Base-by-base conservation (phyloP, 2,888 invertebrate species). In the Gastrophysa polygoni region DNA sequence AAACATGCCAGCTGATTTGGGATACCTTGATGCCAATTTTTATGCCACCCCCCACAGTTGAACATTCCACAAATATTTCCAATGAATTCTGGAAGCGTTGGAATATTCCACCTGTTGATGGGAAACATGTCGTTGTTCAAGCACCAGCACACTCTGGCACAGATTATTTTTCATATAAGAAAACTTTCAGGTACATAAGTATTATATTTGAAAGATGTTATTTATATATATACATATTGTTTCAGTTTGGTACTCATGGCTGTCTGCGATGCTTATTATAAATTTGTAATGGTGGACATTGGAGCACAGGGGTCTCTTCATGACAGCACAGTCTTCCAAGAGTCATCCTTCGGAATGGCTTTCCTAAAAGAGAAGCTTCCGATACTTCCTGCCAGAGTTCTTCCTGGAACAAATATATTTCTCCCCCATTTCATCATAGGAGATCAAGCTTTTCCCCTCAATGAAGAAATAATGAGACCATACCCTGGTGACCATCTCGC, bases 191-290 rank as follows among this genome's bases (percentile, higher is more conserved):
- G 47, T 47, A 20, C 5, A 21, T 18, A 47, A 18, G 11, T 17
- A 6, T n/a, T n/a, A n/a, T n/a, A n/a, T n/a, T n/a, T n/a, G n/a
- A n/a, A n/a, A n/a, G n/a, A n/a, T n/a, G n/a, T n/a, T n/a, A n/a
- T n/a, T n/a, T n/a, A n/a, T n/a, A n/a, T n/a, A n/a, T n/a, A n/a
- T n/a, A n/a, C n/a, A n/a, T 46, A 8, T 46, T 14, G 8, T 47
- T 47, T 47, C 18, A 47, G 47, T 47, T 47, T 47, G 20, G 47
- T 47, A 20, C 20, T 47, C 8, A 47, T 47, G 47, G 47, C 47
- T n/a, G 47, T 18, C 7, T 47, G 47, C 10, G 29, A 32, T 8
- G 5, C 29, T 7, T 32, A 32, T 32, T 32, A 32, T 10, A 10
- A 32, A 10, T 32, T 32, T 32, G 10, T 10, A 5, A 32, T 32